Base-by-base conservation (phyloP, 2,797 vertebrate species). In the Eulemur rubriventer region DNA sequence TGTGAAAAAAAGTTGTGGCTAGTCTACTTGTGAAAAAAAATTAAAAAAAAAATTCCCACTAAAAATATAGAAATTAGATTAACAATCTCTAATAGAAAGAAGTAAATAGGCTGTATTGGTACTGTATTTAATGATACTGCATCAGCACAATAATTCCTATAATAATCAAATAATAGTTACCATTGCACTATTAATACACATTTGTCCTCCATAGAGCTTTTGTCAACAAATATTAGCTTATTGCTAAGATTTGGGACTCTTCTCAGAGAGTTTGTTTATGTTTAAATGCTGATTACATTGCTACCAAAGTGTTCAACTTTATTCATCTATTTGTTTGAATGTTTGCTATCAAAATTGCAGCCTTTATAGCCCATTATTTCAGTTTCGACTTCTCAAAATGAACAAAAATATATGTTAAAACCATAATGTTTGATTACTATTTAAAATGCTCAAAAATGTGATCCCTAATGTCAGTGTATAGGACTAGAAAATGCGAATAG, bases 361-460 rank as follows among this genome's bases (percentile, higher is more conserved):
- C 4, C 20, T 46, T 46, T 73, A 46, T 9, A 93, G 17, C 33
- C 24, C 4, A 76, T 6, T 89, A 22, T 89, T 95, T 83, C 48
- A 57, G 28, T 88, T 93, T 70, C n/a, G 84, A 57, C 46, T 80
- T 87, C 78, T 76, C 70, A 38, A 94, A 93, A 90, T 91, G 43
- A 84, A 80, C 92, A 76, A 69, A 95, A 79, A 73, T 63, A 12
- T 43, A 41, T 69, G 20, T 75, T 83, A 46, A 90, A 87, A 83
- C 18, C 8, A n/a, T 63, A 94, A 84, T 14, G 24, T 88, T 94
- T 88, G 52, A 83, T 73, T 75, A 90, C 6, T 79, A 16, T 72
- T 89, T 95, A 50, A 85, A 90, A 89, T 75, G 22, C 41, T 89
- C 6, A 84, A 72, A 93, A 90, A 46, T 50, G 6, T 61, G 20